Evolutionary conservation across 2,888 invertebrate species (phyloP), one percentile per base, ranked within the genome.

Genomic region (Synanthedon formicaeformis): DNA sequence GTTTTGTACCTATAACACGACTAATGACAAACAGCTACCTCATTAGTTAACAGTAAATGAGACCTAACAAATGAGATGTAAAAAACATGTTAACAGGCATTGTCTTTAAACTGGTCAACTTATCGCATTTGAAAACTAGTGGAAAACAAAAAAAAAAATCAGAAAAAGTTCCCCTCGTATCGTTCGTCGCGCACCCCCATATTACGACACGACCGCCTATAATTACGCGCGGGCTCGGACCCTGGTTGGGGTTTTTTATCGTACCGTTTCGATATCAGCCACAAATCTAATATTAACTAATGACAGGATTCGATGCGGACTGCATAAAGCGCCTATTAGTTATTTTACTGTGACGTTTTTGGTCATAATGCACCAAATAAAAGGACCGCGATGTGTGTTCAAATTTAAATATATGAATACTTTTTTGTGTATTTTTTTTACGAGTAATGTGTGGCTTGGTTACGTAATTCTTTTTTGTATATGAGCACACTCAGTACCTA

Each of bases 211-310:
- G 58, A 55, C 64, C 66, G 66, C 61, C 75, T 74, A 74, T 79
- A 79, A 81, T 78, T 79, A 77, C 62, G 62, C 34, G 34, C 62
- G 62, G 8, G 34, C 34, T 34, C 10, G 65, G 59, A 63, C 71
- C 70, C 72, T 71, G 23, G 75, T 75, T 68, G 63, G 62, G 66
- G 73, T 81, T 34, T 81, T 81, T 79, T 81, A 78, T 73, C 75
- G 63, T 56, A 60, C 61, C 55, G 53, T 41, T 61, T 56, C 56
- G 59, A 63, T 69, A 75, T 75, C 73, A 68, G 69, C 78, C 78
- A 78, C 80, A 79, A 76, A 82, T 81, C 82, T 81, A 79, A 81
- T 79, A 78, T 69, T 34, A 70, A 69, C 74, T 81, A 82, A 82
- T 81, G 80, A 81, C 66, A 67, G 81, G 70, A 75, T 75, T 71